Base-by-base conservation (phyloP, 1,140 invertebrate species). In the Scylla paramamosain region DNA sequence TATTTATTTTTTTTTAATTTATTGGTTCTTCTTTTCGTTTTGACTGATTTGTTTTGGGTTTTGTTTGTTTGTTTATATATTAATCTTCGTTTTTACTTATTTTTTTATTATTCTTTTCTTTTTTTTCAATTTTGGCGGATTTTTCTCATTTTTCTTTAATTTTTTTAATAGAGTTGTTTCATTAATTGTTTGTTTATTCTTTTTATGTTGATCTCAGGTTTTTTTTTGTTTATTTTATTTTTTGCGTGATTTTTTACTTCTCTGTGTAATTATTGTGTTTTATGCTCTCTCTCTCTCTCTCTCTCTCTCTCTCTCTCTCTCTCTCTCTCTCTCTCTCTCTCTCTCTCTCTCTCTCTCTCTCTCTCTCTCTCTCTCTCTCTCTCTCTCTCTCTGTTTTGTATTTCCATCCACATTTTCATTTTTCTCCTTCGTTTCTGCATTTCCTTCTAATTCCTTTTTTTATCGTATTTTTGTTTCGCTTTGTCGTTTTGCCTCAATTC, bases 281-380 rank as follows among this genome's bases (percentile, higher is more conserved):
- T 39, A 6, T 39, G 39, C 6, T 39, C 1, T 2, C 6, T 39
- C 39, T 59, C 45, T n/a, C 0, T 59, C 2, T 59, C 45, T 91
- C 29, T 16, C 4, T 28, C 46, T 59, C 90, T n/a, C 46, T 88
- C 31, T 39, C 31, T 88, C 8, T 32, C 31, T 39, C 31, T n/a
- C 14, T 14, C 14, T 31, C 87, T 31, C 87, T 39, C 46, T 29
- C 67, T 77, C 87, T 59, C 46, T 29, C 25, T 77, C 20, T n/a
- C 32, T 88, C 87, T 12, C 87, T n/a, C 87, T 88, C n/a, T 88
- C n/a, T 12, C 31, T 39, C 31, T 39, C 31, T 39, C 84, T n/a
- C 88, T 90, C 46, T 90, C 88, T 90, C 46, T 90, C 31, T 90
- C 31, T 90, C 12, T 90, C 88, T 90, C 88, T 46, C 88, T 90